Evolutionary conservation across 2,113 vertebrate species (phyloP), one percentile per base, ranked within the genome.

Genomic region (Ochotona curzoniae): DNA sequence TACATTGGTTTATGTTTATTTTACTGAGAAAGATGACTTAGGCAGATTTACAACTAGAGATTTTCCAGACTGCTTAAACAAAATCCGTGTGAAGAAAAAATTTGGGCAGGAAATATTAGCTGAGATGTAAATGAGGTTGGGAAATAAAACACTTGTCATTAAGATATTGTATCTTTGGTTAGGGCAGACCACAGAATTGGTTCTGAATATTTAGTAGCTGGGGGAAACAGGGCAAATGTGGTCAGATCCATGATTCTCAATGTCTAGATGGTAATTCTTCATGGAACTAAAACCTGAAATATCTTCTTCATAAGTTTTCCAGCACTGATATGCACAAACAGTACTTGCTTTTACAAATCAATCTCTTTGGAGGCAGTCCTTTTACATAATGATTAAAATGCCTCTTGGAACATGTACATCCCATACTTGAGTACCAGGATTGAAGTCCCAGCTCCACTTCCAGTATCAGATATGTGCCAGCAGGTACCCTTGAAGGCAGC

Each of bases 201-300:
- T 82, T 87, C 82, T 44, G 17, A 61, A 30, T 49, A 44, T 60
- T 47, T 8, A 30, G 60, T 21, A 75, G 32, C 15, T 47, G 81
- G 60, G 3, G 44, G n/a, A 47, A 87, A 64, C 47, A 60, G 15
- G 13, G 90, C 47, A 76, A 79, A 13, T 28, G 12, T 49, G 64
- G 88, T 32, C 26, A 87, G n/a, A 47, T 87, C 49, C 51, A 54
- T 57, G 71, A 87, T 67, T 94, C 82, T 51, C 1, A 74, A 21
- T 30, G 28, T 38, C n/a, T 57, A 38, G 9, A 9, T 60, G 17
- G n/a, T 57, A 69, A 75, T 74, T 70, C 69, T 90, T 84, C 78
- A 90, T 18, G n/a, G 30, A 70, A 95, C 26, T 57, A 20, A 90
- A 87, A 71, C 10, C 30, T 80, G 14, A 80, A 74, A 78, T 70